Base-by-base conservation (phyloP, 2,797 vertebrate species). In the Pangasius mekongensis region DNA sequence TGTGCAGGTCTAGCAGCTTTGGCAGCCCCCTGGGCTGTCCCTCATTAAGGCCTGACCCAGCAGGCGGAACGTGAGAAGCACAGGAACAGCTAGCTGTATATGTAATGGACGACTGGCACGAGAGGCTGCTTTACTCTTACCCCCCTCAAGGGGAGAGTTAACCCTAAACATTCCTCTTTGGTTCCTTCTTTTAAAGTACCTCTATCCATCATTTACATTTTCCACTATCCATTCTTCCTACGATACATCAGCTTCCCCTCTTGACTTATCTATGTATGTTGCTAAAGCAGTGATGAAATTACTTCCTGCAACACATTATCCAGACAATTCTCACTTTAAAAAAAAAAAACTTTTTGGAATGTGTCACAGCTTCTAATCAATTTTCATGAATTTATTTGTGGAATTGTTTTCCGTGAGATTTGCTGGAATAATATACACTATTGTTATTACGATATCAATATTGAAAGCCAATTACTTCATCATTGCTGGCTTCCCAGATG, bases 11-110 rank as follows among this genome's bases (percentile, higher is more conserved):
- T 83, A 87, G 89, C 86, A 83, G 86, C 82, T 88, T 89, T 91
- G 91, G 87, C 62, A 66, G 92, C 92, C 92, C 92, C 89, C 91
- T 89, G 87, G 87, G 93, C 58, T 82, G 91, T 90, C 86, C 73
- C 91, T 94, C 92, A 93, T 94, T 95, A 94, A 90, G 33, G 39
- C 49, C 90, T 90, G 92, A 94, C 94, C 93, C 90, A 85, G 92
- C 89, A 93, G 92, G 92, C 89, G 66, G 85, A 82, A 89, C 85
- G 89, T 73, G 87, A 89, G 90, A 92, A 90, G 86, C 39, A 69
- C 86, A 91, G 86, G 82, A 74, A 85, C 71, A 91, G 90, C 86
- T 87, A 90, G 90, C 87, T 56, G 82, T 47, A 78, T 90, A 86
- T 89, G 30, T 93, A 94, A 95, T 93, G 88, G 90, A 54, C 87